phyloP scores from a whole-genome alignment of 2,888 invertebrate species.

The Andrena hattorfiana region DNA sequence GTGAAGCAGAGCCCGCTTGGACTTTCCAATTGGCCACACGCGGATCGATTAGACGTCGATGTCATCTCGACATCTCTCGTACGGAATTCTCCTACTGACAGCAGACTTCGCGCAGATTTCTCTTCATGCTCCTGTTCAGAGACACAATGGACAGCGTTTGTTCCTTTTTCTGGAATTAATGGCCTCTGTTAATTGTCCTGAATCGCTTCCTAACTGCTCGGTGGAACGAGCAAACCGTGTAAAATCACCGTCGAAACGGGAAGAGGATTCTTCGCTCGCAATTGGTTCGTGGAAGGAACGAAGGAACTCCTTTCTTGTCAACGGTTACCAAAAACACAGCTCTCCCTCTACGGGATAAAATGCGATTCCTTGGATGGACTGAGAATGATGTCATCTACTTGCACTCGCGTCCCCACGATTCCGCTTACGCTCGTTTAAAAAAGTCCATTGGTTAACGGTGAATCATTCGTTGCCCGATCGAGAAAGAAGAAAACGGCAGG shows the following conservation, averaged over 20 bases:
- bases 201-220: slow-evolving; percentile 48
- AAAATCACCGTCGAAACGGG: slow-evolving; percentile 40
- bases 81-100: slow-evolving; percentile 5
- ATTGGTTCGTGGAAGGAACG: slow-evolving; percentile 9
- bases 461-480: background rate
- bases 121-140: slow-evolving; percentile 64
- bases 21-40: slow-evolving; percentile 59
- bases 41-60: slow-evolving; percentile 55
- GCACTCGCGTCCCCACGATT: background rate
- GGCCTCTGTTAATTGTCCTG: slow-evolving; percentile 55
- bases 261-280: slow-evolving; percentile 4
- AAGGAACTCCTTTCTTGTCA: background rate
- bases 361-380: background rate
- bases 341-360: background rate
- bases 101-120: slow-evolving; percentile 16
- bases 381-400: background rate
- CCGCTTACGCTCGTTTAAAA: background rate
- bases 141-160: slow-evolving; percentile 51
- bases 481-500: slow-evolving; percentile 5
- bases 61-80: slow-evolving; percentile 38
- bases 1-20: background rate
- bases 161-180: slow-evolving; percentile 43
- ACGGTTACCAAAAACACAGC: background rate
- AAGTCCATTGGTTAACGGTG: background rate
- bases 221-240: slow-evolving; percentile 34